Evolutionary conservation across 2,113 vertebrate species (phyloP).

Genomic region (Callaeas wilsoni): DNA sequence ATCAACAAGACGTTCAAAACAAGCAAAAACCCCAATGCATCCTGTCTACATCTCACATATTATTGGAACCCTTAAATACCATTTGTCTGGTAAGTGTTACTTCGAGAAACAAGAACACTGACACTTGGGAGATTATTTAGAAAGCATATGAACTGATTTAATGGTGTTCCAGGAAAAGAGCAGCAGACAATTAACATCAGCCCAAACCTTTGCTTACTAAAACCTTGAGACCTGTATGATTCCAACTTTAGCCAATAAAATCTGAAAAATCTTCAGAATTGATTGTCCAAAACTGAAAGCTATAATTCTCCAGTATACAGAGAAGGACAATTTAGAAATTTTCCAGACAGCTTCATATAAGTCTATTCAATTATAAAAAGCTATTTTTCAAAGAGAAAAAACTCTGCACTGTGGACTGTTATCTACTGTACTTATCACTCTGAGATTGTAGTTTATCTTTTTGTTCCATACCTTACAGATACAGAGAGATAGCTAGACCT

Average conservation of each 20-base stretch:
- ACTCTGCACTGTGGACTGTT: not conserved
- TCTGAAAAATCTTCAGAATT: not conserved
- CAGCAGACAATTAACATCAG: not conserved
- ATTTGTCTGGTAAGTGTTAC: not conserved
- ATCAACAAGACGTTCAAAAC: not conserved
- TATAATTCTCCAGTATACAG: not conserved
- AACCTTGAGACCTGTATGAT: not conserved
- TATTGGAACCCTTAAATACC: not conserved
- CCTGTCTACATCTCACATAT: not conserved
- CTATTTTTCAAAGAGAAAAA: not conserved
- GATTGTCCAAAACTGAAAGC: not conserved
- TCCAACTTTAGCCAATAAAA: not conserved
- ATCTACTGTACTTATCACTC: not conserved
- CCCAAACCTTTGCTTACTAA: not conserved
- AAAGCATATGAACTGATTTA: not conserved
- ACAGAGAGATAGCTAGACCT: not conserved
- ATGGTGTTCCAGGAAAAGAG: not conserved
- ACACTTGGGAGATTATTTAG: not conserved
- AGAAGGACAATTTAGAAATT: not conserved
- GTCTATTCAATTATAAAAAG: not conserved
- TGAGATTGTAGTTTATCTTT: not conserved
- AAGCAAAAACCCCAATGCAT: not conserved
- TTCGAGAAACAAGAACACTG: not conserved
- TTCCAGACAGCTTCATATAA: not conserved
- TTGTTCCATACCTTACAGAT: not conserved